Percentiles rank a stretch among this genome's conserved stretches.
These are phyloP conservation scores for Tromatobia lineatoria DNA, from an alignment of 2,888 invertebrate genomes.

Conservation along the genomic window DNA sequence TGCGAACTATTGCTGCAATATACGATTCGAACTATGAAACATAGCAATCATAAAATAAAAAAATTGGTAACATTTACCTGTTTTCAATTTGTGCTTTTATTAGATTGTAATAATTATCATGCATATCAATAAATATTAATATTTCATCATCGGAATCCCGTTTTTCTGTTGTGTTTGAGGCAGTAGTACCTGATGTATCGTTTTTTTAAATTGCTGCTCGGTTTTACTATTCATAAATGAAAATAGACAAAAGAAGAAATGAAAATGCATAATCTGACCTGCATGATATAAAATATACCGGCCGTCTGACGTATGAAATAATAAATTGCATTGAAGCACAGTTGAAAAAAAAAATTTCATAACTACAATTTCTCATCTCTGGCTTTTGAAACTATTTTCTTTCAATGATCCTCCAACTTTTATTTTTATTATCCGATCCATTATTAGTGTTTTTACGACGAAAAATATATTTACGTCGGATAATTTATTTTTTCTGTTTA, in stretches of 20 bases:
- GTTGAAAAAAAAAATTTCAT: neutral
- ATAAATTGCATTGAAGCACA: neutral
- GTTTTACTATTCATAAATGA: neutral
- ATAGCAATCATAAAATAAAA: too few relatives aligned
- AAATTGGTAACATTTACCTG: too few relatives aligned
- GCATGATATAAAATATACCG: neutral
- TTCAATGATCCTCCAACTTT: constrained; percentile 34
- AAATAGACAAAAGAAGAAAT: neutral
- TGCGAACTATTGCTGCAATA: too few relatives aligned
- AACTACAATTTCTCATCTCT: neutral
- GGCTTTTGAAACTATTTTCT: constrained; percentile 18
- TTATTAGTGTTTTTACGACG: constrained; percentile 53
- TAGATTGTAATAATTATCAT: too few relatives aligned
- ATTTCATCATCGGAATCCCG: too few relatives aligned
- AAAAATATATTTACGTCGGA: too few relatives aligned
- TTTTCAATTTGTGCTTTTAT: too few relatives aligned
- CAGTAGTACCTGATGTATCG: neutral
- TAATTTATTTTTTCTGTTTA: too few relatives aligned
- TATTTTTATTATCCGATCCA: constrained; percentile 29
- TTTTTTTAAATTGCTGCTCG: neutral
- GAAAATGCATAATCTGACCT: neutral
- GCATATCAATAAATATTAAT: too few relatives aligned
- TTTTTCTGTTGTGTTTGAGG: too few relatives aligned
- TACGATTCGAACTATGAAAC: too few relatives aligned
- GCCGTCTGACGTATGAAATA: neutral